These are phyloP conservation scores for Microctenopoma lineatum DNA, from an alignment of 2,797 vertebrate genomes.

Conservation along the genomic window DNA sequence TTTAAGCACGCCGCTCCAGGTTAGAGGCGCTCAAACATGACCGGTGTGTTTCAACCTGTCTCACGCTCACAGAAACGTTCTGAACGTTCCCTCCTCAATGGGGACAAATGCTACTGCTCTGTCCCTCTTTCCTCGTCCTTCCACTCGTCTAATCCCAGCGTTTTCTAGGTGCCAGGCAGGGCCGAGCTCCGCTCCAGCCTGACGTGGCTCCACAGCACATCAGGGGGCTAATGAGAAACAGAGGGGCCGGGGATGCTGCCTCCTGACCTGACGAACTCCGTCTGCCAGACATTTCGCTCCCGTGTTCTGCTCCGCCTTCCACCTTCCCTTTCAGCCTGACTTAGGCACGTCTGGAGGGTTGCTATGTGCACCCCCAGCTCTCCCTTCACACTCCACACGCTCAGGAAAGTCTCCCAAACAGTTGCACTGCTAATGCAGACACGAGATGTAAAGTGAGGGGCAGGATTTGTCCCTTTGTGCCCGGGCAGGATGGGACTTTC, in stretches of 20 bases:
- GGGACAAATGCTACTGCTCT: too few species aligned
- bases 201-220: constrained; percentile 61
- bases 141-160: constrained; percentile 42
- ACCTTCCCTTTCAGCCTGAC: constrained; percentile 67
- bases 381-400: neutral
- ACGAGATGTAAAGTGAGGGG: constrained; percentile 6
- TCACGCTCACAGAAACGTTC: too few species aligned
- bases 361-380: constrained; percentile 40
- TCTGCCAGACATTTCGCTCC: constrained; percentile 48
- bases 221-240: constrained; percentile 80
- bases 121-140: constrained; percentile 11
- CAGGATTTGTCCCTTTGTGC: constrained; percentile 24
- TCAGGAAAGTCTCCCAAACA: too few species aligned
- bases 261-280: constrained; percentile 71
- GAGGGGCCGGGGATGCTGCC: constrained; percentile 63
- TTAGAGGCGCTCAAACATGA: too few species aligned
- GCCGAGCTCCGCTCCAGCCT: constrained; percentile 38
- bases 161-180: constrained; percentile 38
- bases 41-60: too few species aligned
- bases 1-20: too few species aligned
- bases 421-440: constrained; percentile 11
- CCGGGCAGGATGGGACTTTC: constrained; percentile 44
- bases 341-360: constrained; percentile 66
- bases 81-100: too few species aligned
- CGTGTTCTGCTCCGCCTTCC: constrained; percentile 48